phyloP scores from a whole-genome alignment of 2,888 invertebrate species.

The Agrotis puta region DNA sequence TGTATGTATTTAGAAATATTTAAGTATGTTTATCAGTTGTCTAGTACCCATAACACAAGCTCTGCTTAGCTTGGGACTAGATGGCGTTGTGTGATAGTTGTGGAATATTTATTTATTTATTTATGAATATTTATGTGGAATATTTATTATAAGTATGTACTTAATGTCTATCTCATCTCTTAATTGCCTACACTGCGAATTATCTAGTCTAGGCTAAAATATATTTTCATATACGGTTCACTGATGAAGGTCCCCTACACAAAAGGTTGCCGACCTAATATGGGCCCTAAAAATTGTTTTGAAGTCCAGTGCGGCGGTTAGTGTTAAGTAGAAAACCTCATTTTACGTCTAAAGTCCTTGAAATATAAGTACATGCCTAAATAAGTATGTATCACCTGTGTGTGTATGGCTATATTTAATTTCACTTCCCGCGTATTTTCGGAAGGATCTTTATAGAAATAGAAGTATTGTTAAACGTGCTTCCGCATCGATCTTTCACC shows the following conservation, averaged over 20 bases:
- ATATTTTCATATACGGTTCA: conserved; percentile 15
- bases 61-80: too few relatives aligned
- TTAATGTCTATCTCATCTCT: not conserved
- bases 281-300: conserved; percentile 32
- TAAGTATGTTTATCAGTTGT: too few relatives aligned
- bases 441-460: conserved; percentile 2
- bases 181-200: conserved; percentile 17
- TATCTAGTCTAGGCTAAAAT: conserved; percentile 8
- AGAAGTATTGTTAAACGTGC: conserved; percentile 15
- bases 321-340: conserved; percentile 20
- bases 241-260: not conserved
- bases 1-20: too few relatives aligned
- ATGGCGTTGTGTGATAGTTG: too few relatives aligned
- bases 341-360: conserved; percentile 19
- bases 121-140: too few relatives aligned
- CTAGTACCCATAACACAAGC: too few relatives aligned
- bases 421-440: not conserved
- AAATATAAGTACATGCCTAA: not conserved
- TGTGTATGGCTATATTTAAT: conserved; percentile 4
- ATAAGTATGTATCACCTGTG: not conserved
- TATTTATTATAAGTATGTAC: too few relatives aligned
- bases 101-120: too few relatives aligned
- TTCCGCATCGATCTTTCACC: conserved; percentile 13
- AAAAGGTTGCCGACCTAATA: conserved; percentile 32
- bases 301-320: conserved; percentile 13